Percentiles rank a stretch among this genome's conserved stretches.
phyloP scores from a whole-genome alignment of 2,888 invertebrate species.

The Cerceris rybyensis region DNA sequence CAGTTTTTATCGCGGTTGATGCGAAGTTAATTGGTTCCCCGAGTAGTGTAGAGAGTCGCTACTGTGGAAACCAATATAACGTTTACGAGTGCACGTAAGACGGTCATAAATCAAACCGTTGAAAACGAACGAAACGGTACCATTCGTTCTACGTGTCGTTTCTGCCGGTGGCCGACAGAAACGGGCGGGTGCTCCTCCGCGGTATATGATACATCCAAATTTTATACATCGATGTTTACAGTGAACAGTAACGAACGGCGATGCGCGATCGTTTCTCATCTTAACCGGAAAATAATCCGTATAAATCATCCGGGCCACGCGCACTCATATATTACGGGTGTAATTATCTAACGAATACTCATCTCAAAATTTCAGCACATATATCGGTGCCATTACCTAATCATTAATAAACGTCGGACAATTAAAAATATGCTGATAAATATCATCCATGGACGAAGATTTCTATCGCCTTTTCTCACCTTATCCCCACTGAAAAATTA shows the following conservation, averaged over 20 bases:
- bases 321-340: slow-evolving; percentile 12
- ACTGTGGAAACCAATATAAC: slow-evolving; percentile 65
- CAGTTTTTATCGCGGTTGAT: slow-evolving; percentile 54
- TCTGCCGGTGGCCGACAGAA: neutral
- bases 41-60: slow-evolving; percentile 46
- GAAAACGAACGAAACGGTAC: slow-evolving; percentile 65
- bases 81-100: slow-evolving; percentile 63
- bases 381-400: too few relatives aligned
- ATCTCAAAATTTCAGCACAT: slow-evolving; percentile 19
- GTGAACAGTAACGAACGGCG: slow-evolving; percentile 46
- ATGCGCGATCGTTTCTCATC: slow-evolving; percentile 38
- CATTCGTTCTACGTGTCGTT: slow-evolving; percentile 42
- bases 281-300: slow-evolving; percentile 22
- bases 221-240: slow-evolving; percentile 45
- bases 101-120: slow-evolving; percentile 61
- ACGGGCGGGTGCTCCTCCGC: neutral
- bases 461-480: too few relatives aligned
- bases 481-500: too few relatives aligned
- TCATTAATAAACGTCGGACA: too few relatives aligned
- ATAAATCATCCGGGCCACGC: slow-evolving; percentile 45
- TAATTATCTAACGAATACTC: slow-evolving; percentile 38
- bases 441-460: too few relatives aligned
- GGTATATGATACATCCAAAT: slow-evolving; percentile 22
- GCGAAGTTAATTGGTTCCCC: slow-evolving; percentile 59
- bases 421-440: too few relatives aligned